Conservation (phyloP, 2,113 vertebrate species). For the Tretioscincus oriximinensis region DNA sequence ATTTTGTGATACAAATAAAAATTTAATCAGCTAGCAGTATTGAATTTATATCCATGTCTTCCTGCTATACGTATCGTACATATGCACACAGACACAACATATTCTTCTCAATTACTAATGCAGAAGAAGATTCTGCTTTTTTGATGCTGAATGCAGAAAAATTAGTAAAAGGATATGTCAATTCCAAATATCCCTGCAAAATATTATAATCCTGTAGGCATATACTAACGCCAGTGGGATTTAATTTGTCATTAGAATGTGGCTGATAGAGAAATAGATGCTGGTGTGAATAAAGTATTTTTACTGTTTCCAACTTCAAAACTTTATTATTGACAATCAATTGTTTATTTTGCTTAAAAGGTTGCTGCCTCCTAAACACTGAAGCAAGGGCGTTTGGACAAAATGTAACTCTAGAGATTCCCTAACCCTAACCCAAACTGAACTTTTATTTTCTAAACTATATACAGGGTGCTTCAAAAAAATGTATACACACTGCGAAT, state of each 20-base stretch:
- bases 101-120: background rate
- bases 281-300: background rate
- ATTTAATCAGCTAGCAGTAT: background rate
- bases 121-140: background rate
- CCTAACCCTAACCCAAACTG: too few relatives aligned
- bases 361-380: slow-evolving; percentile 3
- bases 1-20: background rate
- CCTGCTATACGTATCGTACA: background rate
- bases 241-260: background rate
- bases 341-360: slow-evolving; percentile 17
- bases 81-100: background rate
- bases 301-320: background rate
- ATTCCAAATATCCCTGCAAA: background rate
- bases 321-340: background rate
- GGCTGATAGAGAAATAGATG: slow-evolving; percentile 33
- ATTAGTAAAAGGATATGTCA: background rate
- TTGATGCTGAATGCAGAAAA: background rate
- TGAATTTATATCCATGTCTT: background rate
- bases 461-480: too few relatives aligned
- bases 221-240: slow-evolving; percentile 8
- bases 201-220: background rate
- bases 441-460: slow-evolving; percentile 20
- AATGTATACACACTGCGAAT: too few relatives aligned
- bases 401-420: too few relatives aligned
- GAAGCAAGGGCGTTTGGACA: too few relatives aligned